Percentiles rank a stretch among this genome's conserved stretches.
Conservation (phyloP, 1,140 invertebrate genomes). For the Diuraphis noxia region DNA sequence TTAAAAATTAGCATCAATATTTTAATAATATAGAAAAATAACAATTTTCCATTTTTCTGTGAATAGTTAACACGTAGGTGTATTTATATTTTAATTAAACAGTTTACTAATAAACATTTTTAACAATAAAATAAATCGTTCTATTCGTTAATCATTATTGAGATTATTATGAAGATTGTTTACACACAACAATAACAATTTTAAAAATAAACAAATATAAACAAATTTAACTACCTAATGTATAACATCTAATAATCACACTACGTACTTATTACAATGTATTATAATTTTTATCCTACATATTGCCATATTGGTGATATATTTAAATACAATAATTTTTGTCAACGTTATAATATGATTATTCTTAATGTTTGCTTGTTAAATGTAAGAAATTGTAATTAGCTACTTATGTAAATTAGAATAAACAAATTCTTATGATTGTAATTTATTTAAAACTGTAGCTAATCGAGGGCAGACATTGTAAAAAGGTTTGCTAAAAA, state of each 20-base stretch:
- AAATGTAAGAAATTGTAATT: neutral
- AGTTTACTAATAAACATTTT: neutral
- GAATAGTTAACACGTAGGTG: neutral
- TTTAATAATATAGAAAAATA: neutral
- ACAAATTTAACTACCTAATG: neutral
- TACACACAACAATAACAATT: neutral
- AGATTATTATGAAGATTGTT: neutral
- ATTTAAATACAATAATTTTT: neutral
- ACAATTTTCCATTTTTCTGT: neutral
- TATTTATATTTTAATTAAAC: neutral
- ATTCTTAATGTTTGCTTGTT: neutral
- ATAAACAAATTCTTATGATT: neutral
- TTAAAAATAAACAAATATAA: neutral
- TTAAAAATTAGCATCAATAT: slow-evolving; percentile 6
- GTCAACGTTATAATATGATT: neutral
- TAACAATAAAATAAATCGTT: neutral
- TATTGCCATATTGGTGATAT: neutral
- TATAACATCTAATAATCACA: neutral
- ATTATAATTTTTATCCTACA: neutral
- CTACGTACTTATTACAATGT: neutral
- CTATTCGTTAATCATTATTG: neutral
- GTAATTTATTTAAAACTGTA: neutral
- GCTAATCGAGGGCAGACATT: neutral
- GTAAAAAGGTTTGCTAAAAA: neutral
- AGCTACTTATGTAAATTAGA: neutral